A percentile compares a stretch with the other conserved stretches of the same genome.
Conservation (phyloP, 1,140 invertebrate genomes). For the Carcinoscorpius rotundicauda region DNA sequence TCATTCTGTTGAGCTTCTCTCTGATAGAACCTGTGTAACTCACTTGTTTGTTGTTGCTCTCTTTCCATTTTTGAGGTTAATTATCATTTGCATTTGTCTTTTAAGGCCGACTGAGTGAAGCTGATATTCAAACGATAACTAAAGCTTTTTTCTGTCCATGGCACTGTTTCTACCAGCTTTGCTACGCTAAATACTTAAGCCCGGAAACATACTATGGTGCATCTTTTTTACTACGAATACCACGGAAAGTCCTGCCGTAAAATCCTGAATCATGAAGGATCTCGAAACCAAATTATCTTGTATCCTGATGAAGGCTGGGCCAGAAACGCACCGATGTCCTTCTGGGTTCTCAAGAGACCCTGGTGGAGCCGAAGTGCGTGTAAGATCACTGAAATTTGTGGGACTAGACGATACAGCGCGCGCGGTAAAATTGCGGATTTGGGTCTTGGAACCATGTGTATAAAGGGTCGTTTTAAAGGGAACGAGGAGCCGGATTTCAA, state of each 20-base stretch:
- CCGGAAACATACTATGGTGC: conserved; percentile 38
- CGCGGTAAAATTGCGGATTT: conserved; percentile 65
- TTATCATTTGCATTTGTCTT: too few relatives aligned
- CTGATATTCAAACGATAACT: too few relatives aligned
- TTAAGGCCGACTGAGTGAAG: too few relatives aligned
- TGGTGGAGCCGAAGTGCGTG: conserved; percentile 70
- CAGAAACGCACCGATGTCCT: conserved; percentile 62
- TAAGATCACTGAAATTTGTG: conserved; percentile 68
- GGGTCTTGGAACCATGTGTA: conserved; percentile 57
- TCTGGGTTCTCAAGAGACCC: conserved; percentile 71
- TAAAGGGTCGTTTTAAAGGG: conserved; percentile 63
- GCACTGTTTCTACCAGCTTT: too few relatives aligned
- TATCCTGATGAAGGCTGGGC: conserved; percentile 80
- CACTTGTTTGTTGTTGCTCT: too few relatives aligned
- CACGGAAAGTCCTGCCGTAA: conserved; percentile 56
- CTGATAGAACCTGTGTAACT: too few relatives aligned
- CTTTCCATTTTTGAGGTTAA: too few relatives aligned
- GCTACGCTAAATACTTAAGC: too few relatives aligned
- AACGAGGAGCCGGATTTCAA: conserved; percentile 56
- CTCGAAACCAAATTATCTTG: conserved; percentile 58
- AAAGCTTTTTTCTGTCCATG: too few relatives aligned
- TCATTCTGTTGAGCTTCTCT: too few relatives aligned
- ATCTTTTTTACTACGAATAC: conserved; percentile 58
- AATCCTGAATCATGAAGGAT: conserved; percentile 53
- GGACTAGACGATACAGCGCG: conserved; percentile 60